These are phyloP conservation scores for Plecotus auritus DNA, from an alignment of 2,113 vertebrate species.

Conservation along the genomic window DNA sequence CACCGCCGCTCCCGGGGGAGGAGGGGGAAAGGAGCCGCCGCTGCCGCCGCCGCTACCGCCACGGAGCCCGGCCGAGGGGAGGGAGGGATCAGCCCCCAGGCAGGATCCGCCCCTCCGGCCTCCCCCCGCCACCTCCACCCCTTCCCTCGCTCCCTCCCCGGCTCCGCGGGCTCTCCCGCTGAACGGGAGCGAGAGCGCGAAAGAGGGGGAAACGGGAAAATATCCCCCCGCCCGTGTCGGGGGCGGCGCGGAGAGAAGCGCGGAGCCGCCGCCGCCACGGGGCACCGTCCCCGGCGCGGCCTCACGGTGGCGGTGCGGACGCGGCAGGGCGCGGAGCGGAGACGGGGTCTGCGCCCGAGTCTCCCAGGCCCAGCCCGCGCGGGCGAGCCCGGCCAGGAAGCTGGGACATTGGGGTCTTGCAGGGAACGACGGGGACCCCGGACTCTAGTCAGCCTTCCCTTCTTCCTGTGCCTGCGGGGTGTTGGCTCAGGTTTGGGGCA, in stretches of 20 bases:
- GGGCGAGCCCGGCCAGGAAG: not conserved
- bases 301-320: slow-evolving; percentile 72
- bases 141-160: slow-evolving; percentile 69
- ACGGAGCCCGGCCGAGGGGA: slow-evolving; percentile 76
- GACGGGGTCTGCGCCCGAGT: not conserved
- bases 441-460: not conserved
- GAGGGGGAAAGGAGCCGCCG: slow-evolving; percentile 67
- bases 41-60: slow-evolving; percentile 49
- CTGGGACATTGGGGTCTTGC: not conserved
- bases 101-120: slow-evolving; percentile 80
- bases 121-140: slow-evolving; percentile 77
- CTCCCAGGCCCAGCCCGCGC: not conserved
- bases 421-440: not conserved
- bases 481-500: not conserved
- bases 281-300: slow-evolving; percentile 62
- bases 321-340: slow-evolving; percentile 6
- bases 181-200: slow-evolving; percentile 68
- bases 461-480: not conserved
- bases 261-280: slow-evolving; percentile 44
- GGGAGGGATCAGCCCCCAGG: slow-evolving; percentile 79
- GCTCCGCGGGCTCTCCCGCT: slow-evolving; percentile 64
- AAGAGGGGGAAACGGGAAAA: slow-evolving; percentile 42
- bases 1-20: slow-evolving; percentile 63
- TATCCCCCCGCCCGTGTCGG: slow-evolving; percentile 45
- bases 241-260: slow-evolving; percentile 9